Evolutionary conservation across 1,140 invertebrate species (phyloP).

Genomic region (Scaptomyza graminum): DNA sequence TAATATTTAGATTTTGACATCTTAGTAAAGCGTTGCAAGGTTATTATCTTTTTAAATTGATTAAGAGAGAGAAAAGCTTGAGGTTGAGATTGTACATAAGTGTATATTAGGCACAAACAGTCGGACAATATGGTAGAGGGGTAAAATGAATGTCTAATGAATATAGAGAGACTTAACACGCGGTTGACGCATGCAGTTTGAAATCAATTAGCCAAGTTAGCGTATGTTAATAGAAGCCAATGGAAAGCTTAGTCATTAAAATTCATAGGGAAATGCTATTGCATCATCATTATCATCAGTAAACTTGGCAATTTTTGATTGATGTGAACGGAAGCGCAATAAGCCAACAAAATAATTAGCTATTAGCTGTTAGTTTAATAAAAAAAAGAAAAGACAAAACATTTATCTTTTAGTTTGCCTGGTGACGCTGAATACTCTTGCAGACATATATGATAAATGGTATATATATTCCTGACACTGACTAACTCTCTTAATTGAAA

Average conservation of each 20-base stretch:
- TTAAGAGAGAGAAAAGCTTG: too few species aligned
- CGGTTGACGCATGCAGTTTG: constrained; percentile 26
- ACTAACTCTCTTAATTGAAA: background rate
- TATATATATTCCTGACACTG: background rate
- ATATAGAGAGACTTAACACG: background rate
- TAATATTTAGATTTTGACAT: background rate
- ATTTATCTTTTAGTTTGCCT: background rate
- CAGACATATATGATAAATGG: background rate
- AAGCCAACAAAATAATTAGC: constrained; percentile 11
- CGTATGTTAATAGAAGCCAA: constrained; percentile 17
- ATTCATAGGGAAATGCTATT: background rate
- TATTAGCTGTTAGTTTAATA: background rate
- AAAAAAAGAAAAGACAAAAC: too few species aligned
- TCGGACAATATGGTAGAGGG: too few species aligned
- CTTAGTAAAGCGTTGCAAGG: background rate
- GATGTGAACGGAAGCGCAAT: constrained; percentile 2
- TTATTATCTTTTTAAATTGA: background rate
- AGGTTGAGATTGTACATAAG: too few species aligned
- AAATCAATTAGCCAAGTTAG: constrained; percentile 42
- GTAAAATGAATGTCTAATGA: too few species aligned
- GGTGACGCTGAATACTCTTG: background rate
- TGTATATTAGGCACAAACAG: too few species aligned
- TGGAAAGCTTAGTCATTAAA: constrained; percentile 39
- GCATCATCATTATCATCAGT: background rate
- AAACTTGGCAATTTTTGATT: too few species aligned